A percentile compares a stretch with the other conserved stretches of the same genome.
Evolutionary conservation across 2,797 vertebrate species (phyloP).

Genomic region (Microctenopoma steveboyesi): DNA sequence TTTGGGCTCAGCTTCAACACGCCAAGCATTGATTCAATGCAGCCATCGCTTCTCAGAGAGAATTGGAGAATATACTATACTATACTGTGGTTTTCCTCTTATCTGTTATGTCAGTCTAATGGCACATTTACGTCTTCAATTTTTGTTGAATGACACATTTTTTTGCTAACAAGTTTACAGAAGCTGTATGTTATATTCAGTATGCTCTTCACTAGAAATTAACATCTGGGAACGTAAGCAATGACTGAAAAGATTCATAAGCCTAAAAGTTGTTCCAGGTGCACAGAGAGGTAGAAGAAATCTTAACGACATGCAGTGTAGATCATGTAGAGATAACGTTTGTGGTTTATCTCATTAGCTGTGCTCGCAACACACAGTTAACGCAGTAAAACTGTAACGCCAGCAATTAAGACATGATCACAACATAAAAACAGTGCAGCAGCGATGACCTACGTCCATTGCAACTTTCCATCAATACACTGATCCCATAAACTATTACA

Average conservation of each 20-base stretch:
- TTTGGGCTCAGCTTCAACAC: too few species aligned
- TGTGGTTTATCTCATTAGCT: too few species aligned
- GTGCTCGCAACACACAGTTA: too few species aligned
- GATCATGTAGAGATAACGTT: too few species aligned
- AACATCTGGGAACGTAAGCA: not conserved
- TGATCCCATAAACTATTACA: not conserved
- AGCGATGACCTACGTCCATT: not conserved
- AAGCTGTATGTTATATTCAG: slow-evolving; percentile 21
- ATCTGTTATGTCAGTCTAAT: not conserved
- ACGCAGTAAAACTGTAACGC: too few species aligned
- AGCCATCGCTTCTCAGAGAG: not conserved
- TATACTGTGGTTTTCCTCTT: not conserved
- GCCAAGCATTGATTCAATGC: too few species aligned
- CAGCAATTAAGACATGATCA: too few species aligned
- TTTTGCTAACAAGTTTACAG: not conserved
- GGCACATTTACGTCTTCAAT: not conserved
- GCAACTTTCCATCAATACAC: not conserved
- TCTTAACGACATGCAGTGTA: too few species aligned
- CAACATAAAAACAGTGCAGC: not conserved
- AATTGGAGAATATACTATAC: not conserved
- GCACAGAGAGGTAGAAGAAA: too few species aligned
- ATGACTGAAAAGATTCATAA: too few species aligned
- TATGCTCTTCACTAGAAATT: slow-evolving; percentile 16
- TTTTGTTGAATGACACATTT: not conserved
- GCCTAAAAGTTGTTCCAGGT: too few species aligned